Evolutionary conservation across 2,888 invertebrate genomes (phyloP).

Genomic region (Craniophora ligustri): DNA sequence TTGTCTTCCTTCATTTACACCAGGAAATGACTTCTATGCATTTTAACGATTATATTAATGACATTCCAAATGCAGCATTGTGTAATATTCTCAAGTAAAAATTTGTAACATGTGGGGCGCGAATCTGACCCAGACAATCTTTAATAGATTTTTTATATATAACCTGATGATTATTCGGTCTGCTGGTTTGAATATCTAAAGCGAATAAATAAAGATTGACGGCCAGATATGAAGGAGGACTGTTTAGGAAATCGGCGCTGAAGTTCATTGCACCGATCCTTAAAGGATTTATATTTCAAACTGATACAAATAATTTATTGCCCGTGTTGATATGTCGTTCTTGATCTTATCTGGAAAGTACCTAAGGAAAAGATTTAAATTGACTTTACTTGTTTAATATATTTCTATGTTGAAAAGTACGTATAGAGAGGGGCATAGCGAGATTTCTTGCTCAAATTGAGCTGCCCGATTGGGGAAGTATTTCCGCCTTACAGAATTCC

Average conservation of each 20-base stretch:
- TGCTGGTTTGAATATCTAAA: conserved; percentile 47
- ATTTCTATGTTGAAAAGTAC: no score
- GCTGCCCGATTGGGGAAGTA: no score
- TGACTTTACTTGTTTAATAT: no score
- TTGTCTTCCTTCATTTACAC: conserved; percentile 1
- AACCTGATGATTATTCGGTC: conserved; percentile 49
- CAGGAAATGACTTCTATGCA: not conserved
- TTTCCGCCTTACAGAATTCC: no score
- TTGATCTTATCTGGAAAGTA: no score
- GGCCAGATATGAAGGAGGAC: conserved; percentile 28
- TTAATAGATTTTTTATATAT: conserved; percentile 42
- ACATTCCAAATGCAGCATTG: conserved; percentile 15
- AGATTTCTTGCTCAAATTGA: no score
- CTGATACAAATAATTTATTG: not conserved
- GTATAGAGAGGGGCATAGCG: no score
- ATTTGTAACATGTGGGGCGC: conserved; percentile 5
- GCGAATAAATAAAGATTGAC: conserved; percentile 47
- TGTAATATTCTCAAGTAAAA: conserved; percentile 7
- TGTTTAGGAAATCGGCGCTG: conserved; percentile 36
- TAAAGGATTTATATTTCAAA: not conserved
- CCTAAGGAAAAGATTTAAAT: no score
- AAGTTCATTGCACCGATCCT: conserved; percentile 31
- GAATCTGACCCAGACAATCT: conserved; percentile 51
- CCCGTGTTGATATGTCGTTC: no score
- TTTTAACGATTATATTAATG: conserved; percentile 12